These are phyloP conservation scores for Lepidothrix coronata DNA, from an alignment of 2,113 vertebrate species.

Conservation along the genomic window DNA sequence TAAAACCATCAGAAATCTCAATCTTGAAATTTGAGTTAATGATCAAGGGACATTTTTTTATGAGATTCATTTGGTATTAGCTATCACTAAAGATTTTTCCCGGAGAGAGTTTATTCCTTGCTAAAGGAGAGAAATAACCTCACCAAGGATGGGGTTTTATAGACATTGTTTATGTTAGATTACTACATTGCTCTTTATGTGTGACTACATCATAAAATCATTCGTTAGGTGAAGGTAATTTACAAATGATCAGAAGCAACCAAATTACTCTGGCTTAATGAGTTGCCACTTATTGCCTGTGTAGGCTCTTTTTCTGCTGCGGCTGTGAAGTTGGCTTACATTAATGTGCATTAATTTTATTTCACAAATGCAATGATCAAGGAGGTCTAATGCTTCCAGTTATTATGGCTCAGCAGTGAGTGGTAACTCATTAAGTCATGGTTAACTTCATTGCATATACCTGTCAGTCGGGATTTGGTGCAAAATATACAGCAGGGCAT, in stretches of 20 bases:
- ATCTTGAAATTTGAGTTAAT: not conserved
- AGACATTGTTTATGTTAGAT: conserved; percentile 2
- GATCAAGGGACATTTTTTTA: not conserved
- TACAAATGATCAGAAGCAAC: conserved; percentile 42
- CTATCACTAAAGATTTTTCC: not conserved
- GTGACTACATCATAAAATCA: conserved; percentile 38
- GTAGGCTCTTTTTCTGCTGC: conserved; percentile 39
- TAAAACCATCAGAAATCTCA: not conserved
- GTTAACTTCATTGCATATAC: not conserved
- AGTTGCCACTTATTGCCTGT: conserved; percentile 43
- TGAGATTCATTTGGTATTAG: not conserved
- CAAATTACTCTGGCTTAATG: conserved; percentile 47
- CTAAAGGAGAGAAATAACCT: not conserved
- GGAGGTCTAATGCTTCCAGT: not conserved
- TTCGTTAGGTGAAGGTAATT: conserved; percentile 34
- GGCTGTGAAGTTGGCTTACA: conserved; percentile 1
- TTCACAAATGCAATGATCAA: not conserved
- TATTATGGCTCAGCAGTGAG: not conserved
- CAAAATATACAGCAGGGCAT: not conserved
- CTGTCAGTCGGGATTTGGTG: not conserved
- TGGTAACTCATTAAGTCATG: not conserved
- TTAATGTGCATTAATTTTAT: conserved; percentile 23
- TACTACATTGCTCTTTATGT: not conserved
- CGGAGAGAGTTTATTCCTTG: not conserved
- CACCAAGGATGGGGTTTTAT: not conserved